Conservation (phyloP, 2,113 vertebrate species). For the Equus przewalskii region DNA sequence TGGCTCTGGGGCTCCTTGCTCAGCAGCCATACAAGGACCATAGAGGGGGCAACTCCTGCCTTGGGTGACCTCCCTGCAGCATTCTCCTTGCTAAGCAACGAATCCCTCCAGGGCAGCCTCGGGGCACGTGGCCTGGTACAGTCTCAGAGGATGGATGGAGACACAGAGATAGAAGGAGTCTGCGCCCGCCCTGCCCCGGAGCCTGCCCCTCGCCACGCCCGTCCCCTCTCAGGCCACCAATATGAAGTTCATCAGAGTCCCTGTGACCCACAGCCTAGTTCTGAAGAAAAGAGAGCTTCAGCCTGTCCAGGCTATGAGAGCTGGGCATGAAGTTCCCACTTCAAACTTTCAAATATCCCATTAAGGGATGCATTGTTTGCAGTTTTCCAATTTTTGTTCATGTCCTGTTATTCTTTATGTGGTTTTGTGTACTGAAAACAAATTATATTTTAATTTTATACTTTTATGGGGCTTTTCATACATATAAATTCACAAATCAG, state of each 20-base stretch:
- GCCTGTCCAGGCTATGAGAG: not conserved
- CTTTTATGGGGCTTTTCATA: not conserved
- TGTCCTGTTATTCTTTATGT: not conserved
- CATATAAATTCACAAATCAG: not conserved
- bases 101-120: not conserved
- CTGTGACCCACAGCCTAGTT: not conserved
- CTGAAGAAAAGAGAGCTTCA: not conserved
- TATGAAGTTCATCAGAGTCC: accelerated
- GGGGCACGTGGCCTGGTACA: too few species aligned
- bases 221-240: not conserved
- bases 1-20: not conserved
- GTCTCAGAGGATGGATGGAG: not conserved
- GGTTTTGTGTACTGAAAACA: not conserved
- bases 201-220: not conserved
- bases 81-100: not conserved
- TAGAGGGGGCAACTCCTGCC: not conserved
- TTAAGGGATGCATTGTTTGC: not conserved
- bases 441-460: not conserved
- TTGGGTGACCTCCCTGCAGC: not conserved
- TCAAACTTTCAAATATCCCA: not conserved
- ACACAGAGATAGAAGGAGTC: too few species aligned
- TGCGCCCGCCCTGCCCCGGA: not conserved
- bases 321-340: not conserved
- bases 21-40: not conserved
- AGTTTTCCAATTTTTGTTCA: not conserved